phyloP scores from a whole-genome alignment of 2,113 vertebrate genomes.

The Fregata magnificens region DNA sequence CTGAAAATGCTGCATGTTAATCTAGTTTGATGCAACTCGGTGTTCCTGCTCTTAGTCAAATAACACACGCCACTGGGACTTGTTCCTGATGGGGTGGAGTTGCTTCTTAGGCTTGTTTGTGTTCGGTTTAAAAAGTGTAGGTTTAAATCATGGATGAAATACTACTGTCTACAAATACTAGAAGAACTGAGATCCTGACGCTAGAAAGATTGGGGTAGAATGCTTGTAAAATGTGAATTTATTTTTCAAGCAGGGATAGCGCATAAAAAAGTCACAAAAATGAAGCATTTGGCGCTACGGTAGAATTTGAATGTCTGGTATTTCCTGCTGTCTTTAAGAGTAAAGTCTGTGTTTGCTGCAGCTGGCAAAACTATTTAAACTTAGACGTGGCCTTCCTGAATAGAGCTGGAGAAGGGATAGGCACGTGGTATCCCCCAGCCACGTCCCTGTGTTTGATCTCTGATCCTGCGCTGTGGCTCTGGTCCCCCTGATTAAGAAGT shows the following conservation, averaged over 20 bases:
- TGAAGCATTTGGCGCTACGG: neutral
- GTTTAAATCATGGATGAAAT: neutral
- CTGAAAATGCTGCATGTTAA: accelerated
- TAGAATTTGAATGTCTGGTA: neutral
- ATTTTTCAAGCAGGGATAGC: neutral
- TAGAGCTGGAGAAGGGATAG: neutral
- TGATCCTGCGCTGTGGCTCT: neutral
- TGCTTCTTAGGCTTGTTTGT: neutral
- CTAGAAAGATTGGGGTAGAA: neutral
- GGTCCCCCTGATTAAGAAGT: neutral
- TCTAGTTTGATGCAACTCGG: accelerated
- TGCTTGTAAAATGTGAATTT: neutral
- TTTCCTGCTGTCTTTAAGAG: neutral
- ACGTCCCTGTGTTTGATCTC: neutral
- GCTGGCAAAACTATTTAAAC: neutral
- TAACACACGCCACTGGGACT: neutral
- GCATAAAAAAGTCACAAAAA: neutral
- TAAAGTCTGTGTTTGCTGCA: neutral
- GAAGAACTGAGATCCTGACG: neutral
- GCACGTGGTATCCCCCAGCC: neutral
- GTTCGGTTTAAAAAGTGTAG: neutral
- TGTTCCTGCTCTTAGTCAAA: neutral
- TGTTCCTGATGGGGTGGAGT: neutral
- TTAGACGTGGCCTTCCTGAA: neutral
- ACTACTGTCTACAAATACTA: neutral